phyloP scores from a whole-genome alignment of 2,797 vertebrate species.

The Caiman crocodilus region DNA sequence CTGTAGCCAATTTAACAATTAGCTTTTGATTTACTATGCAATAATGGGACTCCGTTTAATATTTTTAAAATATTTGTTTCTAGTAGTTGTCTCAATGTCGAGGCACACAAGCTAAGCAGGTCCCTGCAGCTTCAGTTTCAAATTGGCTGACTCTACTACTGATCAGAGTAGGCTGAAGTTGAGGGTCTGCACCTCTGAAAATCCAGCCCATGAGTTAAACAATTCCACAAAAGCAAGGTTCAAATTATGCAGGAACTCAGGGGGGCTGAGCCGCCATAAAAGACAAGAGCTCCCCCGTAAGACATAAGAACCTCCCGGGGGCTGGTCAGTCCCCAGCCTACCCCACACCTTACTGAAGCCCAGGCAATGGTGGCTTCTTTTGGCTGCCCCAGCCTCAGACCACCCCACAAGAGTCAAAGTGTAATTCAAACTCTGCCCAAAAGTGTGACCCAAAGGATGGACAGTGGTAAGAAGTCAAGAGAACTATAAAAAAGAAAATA shows the following conservation, averaged over 20 bases:
- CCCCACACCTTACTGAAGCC: too few relatives aligned
- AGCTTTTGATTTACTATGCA: neutral
- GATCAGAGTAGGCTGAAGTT: too few relatives aligned
- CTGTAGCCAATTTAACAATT: neutral
- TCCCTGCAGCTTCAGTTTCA: neutral
- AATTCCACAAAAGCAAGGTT: too few relatives aligned
- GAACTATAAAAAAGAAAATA: neutral
- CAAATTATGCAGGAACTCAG: too few relatives aligned
- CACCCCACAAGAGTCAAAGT: too few relatives aligned
- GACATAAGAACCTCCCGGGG: too few relatives aligned
- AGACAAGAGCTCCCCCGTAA: too few relatives aligned
- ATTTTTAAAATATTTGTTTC: neutral
- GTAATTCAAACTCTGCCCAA: neutral
- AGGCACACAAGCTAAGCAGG: too few relatives aligned
- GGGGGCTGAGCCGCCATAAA: too few relatives aligned
- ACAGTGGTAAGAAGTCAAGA: neutral
- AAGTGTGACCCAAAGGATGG: neutral
- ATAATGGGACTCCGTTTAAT: neutral
- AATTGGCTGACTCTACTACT: neutral
- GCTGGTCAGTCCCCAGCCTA: too few relatives aligned
- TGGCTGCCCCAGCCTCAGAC: too few relatives aligned
- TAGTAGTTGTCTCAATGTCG: neutral
- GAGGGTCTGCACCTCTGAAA: neutral
- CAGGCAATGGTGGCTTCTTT: too few relatives aligned
- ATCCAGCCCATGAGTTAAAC: neutral